Conservation (phyloP, 23 tunicate species). For the Halocynthia roretzi region DNA sequence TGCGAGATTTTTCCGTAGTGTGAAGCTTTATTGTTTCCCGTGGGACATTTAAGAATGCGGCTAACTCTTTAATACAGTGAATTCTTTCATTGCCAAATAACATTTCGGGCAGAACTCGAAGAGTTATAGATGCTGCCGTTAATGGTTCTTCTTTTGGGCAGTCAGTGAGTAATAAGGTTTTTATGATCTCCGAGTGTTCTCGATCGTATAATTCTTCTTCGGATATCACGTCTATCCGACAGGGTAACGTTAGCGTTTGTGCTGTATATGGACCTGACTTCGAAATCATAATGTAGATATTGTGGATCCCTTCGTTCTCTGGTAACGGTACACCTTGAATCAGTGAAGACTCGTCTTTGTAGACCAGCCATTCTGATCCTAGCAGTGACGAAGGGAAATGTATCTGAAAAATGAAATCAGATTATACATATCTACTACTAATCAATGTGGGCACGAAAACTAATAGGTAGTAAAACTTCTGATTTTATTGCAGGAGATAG, state of each 20-base stretch:
- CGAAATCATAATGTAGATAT: constrained; percentile 1
- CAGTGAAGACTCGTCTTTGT: constrained; percentile 6
- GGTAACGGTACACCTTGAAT: constrained; percentile 62
- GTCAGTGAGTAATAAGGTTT: background rate
- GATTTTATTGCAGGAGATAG: too few relatives aligned
- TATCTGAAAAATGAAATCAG: constrained; percentile 1
- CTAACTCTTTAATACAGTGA: background rate
- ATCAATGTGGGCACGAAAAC: too few relatives aligned
- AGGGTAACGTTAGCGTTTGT: constrained; percentile 5
- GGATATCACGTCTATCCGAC: constrained; percentile 5
- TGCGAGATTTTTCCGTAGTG: background rate
- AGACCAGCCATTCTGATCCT: constrained; percentile 36
- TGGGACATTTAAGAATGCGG: background rate
- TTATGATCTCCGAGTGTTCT: background rate
- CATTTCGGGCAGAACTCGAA: background rate
- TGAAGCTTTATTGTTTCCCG: background rate
- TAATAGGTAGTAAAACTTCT: too few relatives aligned
- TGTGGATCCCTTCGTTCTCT: constrained; percentile 23
- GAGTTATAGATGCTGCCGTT: background rate
- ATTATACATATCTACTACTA: too few relatives aligned
- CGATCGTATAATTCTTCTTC: background rate
- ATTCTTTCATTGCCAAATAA: background rate
- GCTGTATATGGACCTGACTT: background rate
- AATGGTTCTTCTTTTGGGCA: constrained; percentile 26
- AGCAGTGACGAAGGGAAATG: constrained; percentile 11